A percentile compares a stretch with the other conserved stretches of the same genome.
phyloP scores from a whole-genome alignment of 1,140 invertebrate genomes.

The Ladona fulva region DNA sequence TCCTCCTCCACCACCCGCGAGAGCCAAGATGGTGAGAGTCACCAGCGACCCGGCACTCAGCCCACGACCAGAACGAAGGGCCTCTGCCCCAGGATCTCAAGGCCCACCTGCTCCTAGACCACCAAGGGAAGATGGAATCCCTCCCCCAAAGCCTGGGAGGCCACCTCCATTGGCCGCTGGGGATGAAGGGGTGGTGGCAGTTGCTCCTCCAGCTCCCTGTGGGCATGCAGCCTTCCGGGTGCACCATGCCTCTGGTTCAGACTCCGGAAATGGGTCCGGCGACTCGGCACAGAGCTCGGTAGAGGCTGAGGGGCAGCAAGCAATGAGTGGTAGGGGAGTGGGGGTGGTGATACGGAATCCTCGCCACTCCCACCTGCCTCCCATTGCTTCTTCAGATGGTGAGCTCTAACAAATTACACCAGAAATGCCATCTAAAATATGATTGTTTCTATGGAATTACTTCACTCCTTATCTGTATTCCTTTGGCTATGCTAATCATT shows the following conservation, averaged over 20 bases:
- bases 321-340: slow-evolving; percentile 19
- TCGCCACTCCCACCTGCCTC: slow-evolving; percentile 31
- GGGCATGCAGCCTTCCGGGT: slow-evolving; percentile 34
- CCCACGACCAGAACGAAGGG: slow-evolving; percentile 35
- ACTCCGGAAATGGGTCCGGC: slow-evolving; percentile 78
- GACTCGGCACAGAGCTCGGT: slow-evolving; percentile 65
- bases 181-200: background rate
- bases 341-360: slow-evolving; percentile 50
- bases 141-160: slow-evolving; percentile 27
- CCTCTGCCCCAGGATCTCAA: background rate
- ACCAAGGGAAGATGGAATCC: slow-evolving; percentile 22
- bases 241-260: slow-evolving; percentile 73
- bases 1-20: slow-evolving; percentile 30
- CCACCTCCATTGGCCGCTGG: slow-evolving; percentile 17
- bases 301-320: slow-evolving; percentile 37
- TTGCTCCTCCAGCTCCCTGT: background rate
- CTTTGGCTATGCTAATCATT: no score
- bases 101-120: background rate
- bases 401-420: no score
- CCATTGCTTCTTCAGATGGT: background rate
- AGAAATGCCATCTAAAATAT: no score
- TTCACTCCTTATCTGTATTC: no score
- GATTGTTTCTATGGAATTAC: no score
- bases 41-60: slow-evolving; percentile 48
- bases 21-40: slow-evolving; percentile 34